Conservation (phyloP, 2,888 invertebrate species). For the Cephus runcator region DNA sequence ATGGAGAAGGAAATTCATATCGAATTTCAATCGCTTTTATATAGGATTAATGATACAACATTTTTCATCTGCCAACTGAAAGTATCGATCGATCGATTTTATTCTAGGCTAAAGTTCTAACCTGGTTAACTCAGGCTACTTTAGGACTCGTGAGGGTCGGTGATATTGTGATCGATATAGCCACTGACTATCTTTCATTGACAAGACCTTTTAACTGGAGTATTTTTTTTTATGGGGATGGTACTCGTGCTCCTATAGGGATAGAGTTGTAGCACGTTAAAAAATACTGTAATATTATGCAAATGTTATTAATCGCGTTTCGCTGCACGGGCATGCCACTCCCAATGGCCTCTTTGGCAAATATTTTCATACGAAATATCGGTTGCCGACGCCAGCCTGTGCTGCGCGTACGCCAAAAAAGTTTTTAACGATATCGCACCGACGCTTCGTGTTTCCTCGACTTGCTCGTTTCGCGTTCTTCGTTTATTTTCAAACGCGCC, state of each 20-base stretch:
- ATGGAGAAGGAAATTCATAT: slow-evolving; percentile 25
- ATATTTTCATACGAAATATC: slow-evolving; percentile 14
- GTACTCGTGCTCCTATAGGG: neutral
- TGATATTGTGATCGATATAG: neutral
- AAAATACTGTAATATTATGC: slow-evolving; percentile 62
- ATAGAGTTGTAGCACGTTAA: slow-evolving; percentile 36
- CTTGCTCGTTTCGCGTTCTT: neutral
- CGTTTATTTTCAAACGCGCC: neutral
- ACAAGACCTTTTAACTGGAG: neutral
- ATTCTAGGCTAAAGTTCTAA: neutral
- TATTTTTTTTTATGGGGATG: neutral
- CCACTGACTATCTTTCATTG: neutral
- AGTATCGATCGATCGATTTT: neutral
- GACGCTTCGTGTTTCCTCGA: neutral
- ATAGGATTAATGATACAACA: neutral
- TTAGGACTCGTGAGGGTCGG: neutral
- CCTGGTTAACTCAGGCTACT: neutral
- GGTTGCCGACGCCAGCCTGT: neutral
- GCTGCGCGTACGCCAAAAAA: slow-evolving; percentile 16
- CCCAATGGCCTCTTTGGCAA: slow-evolving; percentile 19
- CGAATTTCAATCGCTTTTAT: slow-evolving; percentile 8
- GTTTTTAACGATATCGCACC: slow-evolving; percentile 17
- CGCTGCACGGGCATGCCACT: slow-evolving; percentile 14
- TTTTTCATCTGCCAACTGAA: neutral
- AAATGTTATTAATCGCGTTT: slow-evolving; percentile 55